Base-by-base conservation (phyloP, 64 coral and sea anemone species). In the Stylophora pistillata region DNA sequence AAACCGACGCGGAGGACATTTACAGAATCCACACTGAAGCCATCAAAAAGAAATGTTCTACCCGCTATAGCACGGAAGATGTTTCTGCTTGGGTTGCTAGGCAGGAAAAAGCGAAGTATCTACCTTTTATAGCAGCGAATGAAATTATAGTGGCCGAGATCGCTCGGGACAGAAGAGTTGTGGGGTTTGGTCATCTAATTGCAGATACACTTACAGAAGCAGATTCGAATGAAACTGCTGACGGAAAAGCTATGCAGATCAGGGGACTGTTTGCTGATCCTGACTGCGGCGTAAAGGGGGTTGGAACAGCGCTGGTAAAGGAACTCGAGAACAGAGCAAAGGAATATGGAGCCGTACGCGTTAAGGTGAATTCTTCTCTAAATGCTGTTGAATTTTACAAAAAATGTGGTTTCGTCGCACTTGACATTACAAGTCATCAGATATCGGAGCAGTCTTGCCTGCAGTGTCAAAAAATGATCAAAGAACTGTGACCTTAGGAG, bases 121-220 rank as follows among this genome's bases (percentile, higher is more conserved):
- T 77, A 15, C 73, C 80, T 10, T 89, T 79, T 23, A 86, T 96
- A 55, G 30, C 26, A 30, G 90, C 91, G 56, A 78, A 74, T 13
- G 94, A 96, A 90, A 82, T 96, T 5, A 12, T 87, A 23, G 87
- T 96, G 17, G 91, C 79, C 2, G 90, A 77, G 26, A 18, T 3
- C 37, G 37, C 1, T 47, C 37, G 7, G 53, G 2, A 20, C 37
- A 16, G 31, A 41, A 13, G 65, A 30, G 30, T 93, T 78, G 4
- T 93, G 14, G 94, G 91, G 2, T 96, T 96, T 85, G 94, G 94
- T 14, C 94, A 95, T 55, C 85, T 95, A 47, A 29, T n/a, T n/a
- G 15, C 33, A 74, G 21, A 34, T 75, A 74, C n/a, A n/a, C n/a
- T n/a, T n/a, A n/a, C 65, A 4, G 16, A 41, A 34, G 11, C 18